Evolutionary conservation across 1,140 invertebrate species (phyloP).

Genomic region (Delia radicum): DNA sequence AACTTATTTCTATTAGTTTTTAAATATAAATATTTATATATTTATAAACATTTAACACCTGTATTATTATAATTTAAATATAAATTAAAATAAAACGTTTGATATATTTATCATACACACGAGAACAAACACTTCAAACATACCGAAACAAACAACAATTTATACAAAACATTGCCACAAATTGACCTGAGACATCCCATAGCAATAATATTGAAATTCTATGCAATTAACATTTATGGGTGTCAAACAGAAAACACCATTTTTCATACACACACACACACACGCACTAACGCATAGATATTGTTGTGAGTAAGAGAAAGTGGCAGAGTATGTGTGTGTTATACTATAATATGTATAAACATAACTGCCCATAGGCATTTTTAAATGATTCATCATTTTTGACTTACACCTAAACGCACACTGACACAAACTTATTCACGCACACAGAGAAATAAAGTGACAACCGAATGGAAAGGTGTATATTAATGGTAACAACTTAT

Average conservation of each 20-base stretch:
- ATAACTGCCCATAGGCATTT: background rate
- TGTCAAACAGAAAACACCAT: background rate
- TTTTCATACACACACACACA: background rate
- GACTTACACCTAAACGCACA: background rate
- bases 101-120: too few relatives aligned
- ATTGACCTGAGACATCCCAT: constrained; percentile 10
- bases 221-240: background rate
- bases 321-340: background rate
- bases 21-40: background rate
- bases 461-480: background rate
- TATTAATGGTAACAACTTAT: too few relatives aligned
- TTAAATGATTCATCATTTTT: constrained; percentile 17
- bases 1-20: too few relatives aligned
- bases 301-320: background rate
- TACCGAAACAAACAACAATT: too few relatives aligned
- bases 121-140: too few relatives aligned
- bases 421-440: background rate
- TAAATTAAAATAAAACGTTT: too few relatives aligned
- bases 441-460: background rate
- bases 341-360: background rate
- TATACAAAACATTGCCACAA: background rate
- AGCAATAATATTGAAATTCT: constrained; percentile 9
- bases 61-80: background rate
- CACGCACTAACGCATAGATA: background rate
- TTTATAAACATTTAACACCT: background rate